Evolutionary conservation across 2,888 invertebrate genomes (phyloP).

Genomic region (Xanthorhoe spadicearia): DNA sequence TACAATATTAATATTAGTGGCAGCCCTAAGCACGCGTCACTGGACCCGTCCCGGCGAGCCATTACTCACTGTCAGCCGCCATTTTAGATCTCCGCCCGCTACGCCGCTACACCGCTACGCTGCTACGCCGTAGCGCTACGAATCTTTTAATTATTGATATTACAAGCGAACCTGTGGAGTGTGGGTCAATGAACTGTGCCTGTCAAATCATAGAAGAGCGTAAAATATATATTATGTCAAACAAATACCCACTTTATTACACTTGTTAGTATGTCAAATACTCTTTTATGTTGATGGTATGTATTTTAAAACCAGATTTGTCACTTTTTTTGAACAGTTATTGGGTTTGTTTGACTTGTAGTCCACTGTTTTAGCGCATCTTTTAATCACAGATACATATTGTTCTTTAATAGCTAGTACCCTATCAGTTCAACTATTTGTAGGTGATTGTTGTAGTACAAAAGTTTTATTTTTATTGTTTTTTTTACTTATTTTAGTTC

Average conservation of each 20-base stretch:
- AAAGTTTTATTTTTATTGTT: no score
- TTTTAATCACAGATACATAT: no score
- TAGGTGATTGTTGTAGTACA: no score
- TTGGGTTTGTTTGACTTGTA: no score
- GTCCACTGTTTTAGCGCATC: no score
- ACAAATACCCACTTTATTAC: neutral
- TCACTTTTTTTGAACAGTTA: no score
- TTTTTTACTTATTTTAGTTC: no score
- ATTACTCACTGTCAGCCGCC: slow-evolving; percentile 84
- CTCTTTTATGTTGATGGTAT: no score
- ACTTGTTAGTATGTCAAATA: no score
- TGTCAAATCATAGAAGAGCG: neutral
- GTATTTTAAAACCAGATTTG: no score
- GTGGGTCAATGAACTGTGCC: slow-evolving; percentile 13
- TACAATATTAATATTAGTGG: slow-evolving; percentile 37
- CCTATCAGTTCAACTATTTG: no score
- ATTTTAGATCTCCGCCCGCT: slow-evolving; percentile 82
- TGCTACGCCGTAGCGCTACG: slow-evolving; percentile 56
- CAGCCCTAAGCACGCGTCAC: slow-evolving; percentile 82
- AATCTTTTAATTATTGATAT: slow-evolving; percentile 29
- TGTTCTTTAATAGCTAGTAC: no score
- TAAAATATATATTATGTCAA: neutral
- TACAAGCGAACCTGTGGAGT: slow-evolving; percentile 14
- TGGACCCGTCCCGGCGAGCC: slow-evolving; percentile 81
- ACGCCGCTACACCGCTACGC: slow-evolving; percentile 66